A percentile compares a stretch with the other conserved stretches of the same genome.
Evolutionary conservation across 2,888 invertebrate genomes (phyloP).

Genomic region (Apeira syringaria): DNA sequence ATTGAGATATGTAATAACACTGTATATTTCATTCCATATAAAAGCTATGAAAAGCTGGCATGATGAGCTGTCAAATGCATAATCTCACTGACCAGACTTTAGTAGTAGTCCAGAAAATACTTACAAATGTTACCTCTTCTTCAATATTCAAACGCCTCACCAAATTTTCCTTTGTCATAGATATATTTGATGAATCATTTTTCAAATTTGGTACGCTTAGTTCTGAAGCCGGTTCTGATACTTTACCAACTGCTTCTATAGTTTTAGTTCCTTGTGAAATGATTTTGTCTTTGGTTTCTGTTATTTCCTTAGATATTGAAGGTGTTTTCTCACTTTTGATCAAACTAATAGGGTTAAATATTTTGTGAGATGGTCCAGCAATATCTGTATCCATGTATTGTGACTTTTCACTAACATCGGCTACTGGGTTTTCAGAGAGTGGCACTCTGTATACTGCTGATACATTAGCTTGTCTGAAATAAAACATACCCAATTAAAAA

Average conservation of each 20-base stretch:
- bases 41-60: too few relatives aligned
- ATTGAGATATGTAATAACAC: too few relatives aligned
- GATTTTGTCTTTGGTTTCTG: constrained; percentile 10
- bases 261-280: constrained; percentile 1
- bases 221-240: constrained; percentile 11
- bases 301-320: constrained; percentile 11
- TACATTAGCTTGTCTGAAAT: constrained; percentile 82
- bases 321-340: constrained; percentile 36
- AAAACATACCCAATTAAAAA: too few relatives aligned
- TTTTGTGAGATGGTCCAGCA: constrained; percentile 40
- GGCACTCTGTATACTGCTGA: constrained; percentile 79
- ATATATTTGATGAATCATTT: constrained; percentile 29
- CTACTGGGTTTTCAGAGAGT: constrained; percentile 30
- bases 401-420: constrained; percentile 1
- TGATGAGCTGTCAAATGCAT: too few relatives aligned
- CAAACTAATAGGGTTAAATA: constrained; percentile 46
- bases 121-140: constrained; percentile 76
- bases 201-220: constrained; percentile 13
- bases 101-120: constrained; percentile 30
- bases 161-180: constrained; percentile 50
- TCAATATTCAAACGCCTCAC: constrained; percentile 72
- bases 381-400: constrained; percentile 14
- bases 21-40: too few relatives aligned
- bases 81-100: not conserved
- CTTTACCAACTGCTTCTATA: not conserved